These are phyloP conservation scores for Macrobrachium rosenbergii DNA, from an alignment of 1,140 invertebrate genomes.

Conservation along the genomic window DNA sequence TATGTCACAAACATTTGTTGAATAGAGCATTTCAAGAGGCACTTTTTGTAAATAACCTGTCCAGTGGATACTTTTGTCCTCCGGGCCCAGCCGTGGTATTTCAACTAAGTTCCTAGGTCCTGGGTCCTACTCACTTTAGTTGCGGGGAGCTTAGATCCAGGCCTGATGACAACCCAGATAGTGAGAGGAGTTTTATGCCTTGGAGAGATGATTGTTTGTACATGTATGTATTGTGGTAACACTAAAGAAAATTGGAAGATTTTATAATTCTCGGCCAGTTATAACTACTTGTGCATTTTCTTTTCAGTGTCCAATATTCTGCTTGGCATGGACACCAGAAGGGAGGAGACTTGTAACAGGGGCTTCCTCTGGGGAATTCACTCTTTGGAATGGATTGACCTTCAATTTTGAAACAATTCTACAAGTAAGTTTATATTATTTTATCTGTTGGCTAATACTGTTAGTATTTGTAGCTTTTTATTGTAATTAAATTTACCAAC, in stretches of 20 bases:
- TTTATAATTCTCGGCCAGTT: not conserved
- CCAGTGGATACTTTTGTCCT: too few relatives aligned
- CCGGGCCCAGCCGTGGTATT: too few relatives aligned
- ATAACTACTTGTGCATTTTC: not conserved
- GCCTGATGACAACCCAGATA: too few relatives aligned
- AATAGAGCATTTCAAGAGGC: too few relatives aligned
- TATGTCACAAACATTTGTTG: too few relatives aligned
- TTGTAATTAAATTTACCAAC: too few relatives aligned
- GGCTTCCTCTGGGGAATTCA: conserved; percentile 99
- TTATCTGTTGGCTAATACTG: conserved; percentile 19
- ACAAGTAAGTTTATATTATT: conserved; percentile 78
- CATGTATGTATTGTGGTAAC: not conserved
- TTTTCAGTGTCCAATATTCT: conserved; percentile 98
- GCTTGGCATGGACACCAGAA: conserved; percentile 99
- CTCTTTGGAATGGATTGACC: conserved; percentile 99
- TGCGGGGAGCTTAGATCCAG: too few relatives aligned
- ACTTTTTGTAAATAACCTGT: too few relatives aligned
- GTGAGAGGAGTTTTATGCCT: not conserved
- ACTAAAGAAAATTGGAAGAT: not conserved
- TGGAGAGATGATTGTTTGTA: not conserved
- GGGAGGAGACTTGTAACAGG: conserved; percentile 97
- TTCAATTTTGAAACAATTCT: conserved; percentile 99
- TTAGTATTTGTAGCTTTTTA: too few relatives aligned
- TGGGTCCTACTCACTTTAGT: too few relatives aligned
- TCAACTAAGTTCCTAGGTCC: too few relatives aligned